Base-by-base conservation (phyloP, 2,113 vertebrate genomes). In the Burhinus bistriatus region DNA sequence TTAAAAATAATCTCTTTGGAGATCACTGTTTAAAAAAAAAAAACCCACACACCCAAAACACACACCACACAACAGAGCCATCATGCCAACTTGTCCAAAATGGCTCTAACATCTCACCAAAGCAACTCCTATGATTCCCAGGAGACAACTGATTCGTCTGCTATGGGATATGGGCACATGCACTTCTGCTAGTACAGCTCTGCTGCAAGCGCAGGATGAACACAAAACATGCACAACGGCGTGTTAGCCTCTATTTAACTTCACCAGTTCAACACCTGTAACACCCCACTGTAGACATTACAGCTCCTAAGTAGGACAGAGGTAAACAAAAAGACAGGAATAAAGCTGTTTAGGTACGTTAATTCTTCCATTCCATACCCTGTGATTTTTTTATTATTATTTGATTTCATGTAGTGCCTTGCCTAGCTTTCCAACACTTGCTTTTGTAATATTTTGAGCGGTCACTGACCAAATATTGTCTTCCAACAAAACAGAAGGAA, bases 1-100 rank as follows among this genome's bases (percentile, higher is more conserved):
- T 96, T 92, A 72, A 94, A 95, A 96, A 96, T 91, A 94, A 96
- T 93, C 87, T 90, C 85, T 86, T 92, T 27, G 32, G 88, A 93
- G 85, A 95, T 90, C 66, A 27, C 73, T 73, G 68, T 75, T 75
- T 19, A 59, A 73, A 92, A 38, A 21, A 81, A 21, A 47, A 42
- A 40, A 25, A 32, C 12, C 42, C 42, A 40, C 11, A 30, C 30
- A 51, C 17, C 5, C 34, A 57, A 13, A 59, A 14, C 57, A 49
- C 49, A 22, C 83, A 89, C 78, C 9, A 18, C 2, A 5, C 44
- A 72, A 59, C 54, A 91, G 61, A 93, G 54, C 36, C 66, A 93
- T 49, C 77, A 44, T 11, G 68, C 54, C 58, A 66, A 18, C 58
- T 72, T 72, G 62, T 76, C 87, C 93, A 80, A 84, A 90, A 91